Evolutionary conservation across 2,888 invertebrate species (phyloP).

Genomic region (Drosophila mulleri): DNA sequence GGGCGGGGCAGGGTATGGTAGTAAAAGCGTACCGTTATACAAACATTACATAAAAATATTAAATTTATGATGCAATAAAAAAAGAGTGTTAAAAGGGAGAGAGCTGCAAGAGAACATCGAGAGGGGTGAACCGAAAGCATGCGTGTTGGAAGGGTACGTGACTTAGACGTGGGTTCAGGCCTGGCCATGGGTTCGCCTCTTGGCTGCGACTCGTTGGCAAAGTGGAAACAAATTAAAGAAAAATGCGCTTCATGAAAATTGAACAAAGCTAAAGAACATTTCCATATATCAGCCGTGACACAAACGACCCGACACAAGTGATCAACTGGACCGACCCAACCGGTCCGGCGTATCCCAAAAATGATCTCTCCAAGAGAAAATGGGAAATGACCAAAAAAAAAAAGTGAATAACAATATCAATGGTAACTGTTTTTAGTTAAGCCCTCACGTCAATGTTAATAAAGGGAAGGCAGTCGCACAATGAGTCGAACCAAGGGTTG

Average conservation of each 20-base stretch:
- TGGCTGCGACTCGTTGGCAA: slow-evolving; percentile 30
- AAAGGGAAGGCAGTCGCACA: slow-evolving; percentile 54
- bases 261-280: slow-evolving; percentile 40
- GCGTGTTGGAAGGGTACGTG: slow-evolving; percentile 63
- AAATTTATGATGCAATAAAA: slow-evolving; percentile 81
- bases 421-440: slow-evolving; percentile 60
- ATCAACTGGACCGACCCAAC: slow-evolving; percentile 43
- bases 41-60: slow-evolving; percentile 81
- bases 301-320: slow-evolving; percentile 37
- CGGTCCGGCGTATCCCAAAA: slow-evolving; percentile 34
- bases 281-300: slow-evolving; percentile 39
- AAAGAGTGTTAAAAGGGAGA: slow-evolving; percentile 71
- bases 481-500: slow-evolving; percentile 39
- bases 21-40: slow-evolving; percentile 79
- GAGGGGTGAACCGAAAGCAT: slow-evolving; percentile 25
- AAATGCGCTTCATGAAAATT: slow-evolving; percentile 59
- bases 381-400: neutral
- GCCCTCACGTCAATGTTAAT: slow-evolving; percentile 64
- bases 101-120: neutral
- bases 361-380: slow-evolving; percentile 29
- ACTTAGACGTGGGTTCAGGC: slow-evolving; percentile 48
- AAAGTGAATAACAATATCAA: slow-evolving; percentile 55
- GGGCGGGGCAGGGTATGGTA: slow-evolving; percentile 48
- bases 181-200: slow-evolving; percentile 6
- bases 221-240: slow-evolving; percentile 66